Evolutionary conservation across 2,113 vertebrate genomes (phyloP), one percentile per base, ranked within the genome.

Genomic region (Pungitius pungitius): DNA sequence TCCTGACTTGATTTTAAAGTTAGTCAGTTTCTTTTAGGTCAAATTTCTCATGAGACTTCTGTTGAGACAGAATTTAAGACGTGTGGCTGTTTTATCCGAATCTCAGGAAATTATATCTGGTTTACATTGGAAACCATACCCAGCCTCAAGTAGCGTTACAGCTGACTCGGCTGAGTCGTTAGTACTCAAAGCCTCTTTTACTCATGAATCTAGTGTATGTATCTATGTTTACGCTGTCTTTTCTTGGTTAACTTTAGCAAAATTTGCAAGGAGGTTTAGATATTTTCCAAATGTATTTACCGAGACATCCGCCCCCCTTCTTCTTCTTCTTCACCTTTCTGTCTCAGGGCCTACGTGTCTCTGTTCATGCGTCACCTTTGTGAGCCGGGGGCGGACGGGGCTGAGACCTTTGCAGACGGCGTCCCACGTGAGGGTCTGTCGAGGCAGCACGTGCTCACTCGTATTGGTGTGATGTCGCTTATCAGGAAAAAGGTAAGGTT

Each of bases 341-440:
- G 70, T 3, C 13, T 1, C 82, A 99, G 97, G 91, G 97, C 97
- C 33, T 99, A 99, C 0, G 97, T 99, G 27, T 99, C 98, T 0
- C 94, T 99, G 8, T 99, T 99, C 88, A 99, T 99, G 98, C 94
- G 98, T 55, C 98, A 99, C 83, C 94, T 99, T 22, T 99, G 98
- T 88, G 98, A 99, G 75, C 98, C 98, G 0, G 97, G 97, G 22
- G 98, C 98, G 8, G 98, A 99, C 40, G 98, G 98, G 33, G 97
- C 98, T 0, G 98, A 99, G 87, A 99, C 97, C 0, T 99, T 99
- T 78, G 98, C 98, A 13, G 98, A 99, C 33, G 98, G 98, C 0
- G 98, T 99, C 47, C 98, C 97, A 1, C 95, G 98, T 22, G 98
- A 99, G 89, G 98, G 98, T 64, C 90, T 99, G 45, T 99, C 98